Conservation (phyloP, 1,140 invertebrate genomes). For the Dermatophagoides farinae region DNA sequence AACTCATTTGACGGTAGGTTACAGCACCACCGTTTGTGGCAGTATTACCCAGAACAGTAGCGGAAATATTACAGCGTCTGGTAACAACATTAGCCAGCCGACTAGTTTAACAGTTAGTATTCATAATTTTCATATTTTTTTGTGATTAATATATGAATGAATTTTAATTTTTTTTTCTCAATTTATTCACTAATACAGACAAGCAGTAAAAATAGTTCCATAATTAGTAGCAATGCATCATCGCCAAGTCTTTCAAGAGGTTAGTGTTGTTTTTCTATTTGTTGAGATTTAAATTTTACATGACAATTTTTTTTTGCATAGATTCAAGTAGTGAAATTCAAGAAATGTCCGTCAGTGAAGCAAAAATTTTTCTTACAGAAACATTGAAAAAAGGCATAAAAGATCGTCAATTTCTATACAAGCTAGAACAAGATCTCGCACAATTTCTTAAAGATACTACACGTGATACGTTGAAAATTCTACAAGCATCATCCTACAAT, state of each 20-base stretch:
- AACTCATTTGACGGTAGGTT: constrained; percentile 1
- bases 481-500: constrained; percentile 77
- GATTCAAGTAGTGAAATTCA: constrained; percentile 55
- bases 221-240: constrained; percentile 37
- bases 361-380: constrained; percentile 65
- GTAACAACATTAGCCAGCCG: neutral
- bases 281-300: neutral
- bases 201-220: constrained; percentile 34
- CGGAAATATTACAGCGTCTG: neutral
- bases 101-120: constrained; percentile 7
- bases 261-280: constrained; percentile 19
- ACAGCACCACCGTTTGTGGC: neutral
- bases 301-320: constrained; percentile 20
- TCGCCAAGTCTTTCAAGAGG: constrained; percentile 41
- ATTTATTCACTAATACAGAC: neutral
- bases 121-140: neutral
- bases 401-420: constrained; percentile 57
- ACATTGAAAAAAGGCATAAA: constrained; percentile 74
- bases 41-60: neutral
- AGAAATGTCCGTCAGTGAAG: constrained; percentile 55
- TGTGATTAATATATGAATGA: neutral
- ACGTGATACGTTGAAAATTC: constrained; percentile 62
- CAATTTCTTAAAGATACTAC: constrained; percentile 57
- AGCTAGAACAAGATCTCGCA: constrained; percentile 66
- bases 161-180: neutral